phyloP scores from a whole-genome alignment of 2,797 vertebrate genomes.

The Phaenicophaeus curvirostris region DNA sequence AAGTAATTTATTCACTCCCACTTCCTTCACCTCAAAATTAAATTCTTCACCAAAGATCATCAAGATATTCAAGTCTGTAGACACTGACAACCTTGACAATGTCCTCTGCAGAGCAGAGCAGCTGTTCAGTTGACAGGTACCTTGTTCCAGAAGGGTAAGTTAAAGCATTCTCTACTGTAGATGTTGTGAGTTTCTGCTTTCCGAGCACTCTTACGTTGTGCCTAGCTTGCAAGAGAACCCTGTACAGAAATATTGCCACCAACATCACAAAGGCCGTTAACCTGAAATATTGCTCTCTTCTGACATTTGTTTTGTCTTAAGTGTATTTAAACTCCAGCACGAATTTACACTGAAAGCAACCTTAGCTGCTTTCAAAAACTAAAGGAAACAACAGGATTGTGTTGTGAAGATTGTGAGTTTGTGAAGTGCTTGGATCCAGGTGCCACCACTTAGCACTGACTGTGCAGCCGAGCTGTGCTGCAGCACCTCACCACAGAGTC shows the following conservation, averaged over 20 bases:
- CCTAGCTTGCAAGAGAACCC: neutral
- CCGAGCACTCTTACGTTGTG: neutral
- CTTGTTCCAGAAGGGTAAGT: neutral
- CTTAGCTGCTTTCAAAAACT: neutral
- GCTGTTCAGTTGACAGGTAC: constrained; percentile 31
- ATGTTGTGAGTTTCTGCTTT: constrained; percentile 4
- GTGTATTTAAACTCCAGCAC: neutral
- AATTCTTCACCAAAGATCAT: constrained; percentile 19
- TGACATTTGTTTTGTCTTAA: neutral
- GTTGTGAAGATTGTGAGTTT: neutral
- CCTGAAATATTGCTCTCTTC: neutral
- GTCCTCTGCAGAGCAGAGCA: constrained; percentile 32
- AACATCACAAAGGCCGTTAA: neutral
- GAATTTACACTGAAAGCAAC: neutral
- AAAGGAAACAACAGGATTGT: neutral
- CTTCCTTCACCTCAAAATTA: constrained; percentile 24
- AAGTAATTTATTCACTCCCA: constrained; percentile 36
- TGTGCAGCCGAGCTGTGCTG: neutral
- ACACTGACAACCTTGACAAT: constrained; percentile 33
- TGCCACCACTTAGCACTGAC: neutral
- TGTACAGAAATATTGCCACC: neutral
- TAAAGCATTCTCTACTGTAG: neutral
- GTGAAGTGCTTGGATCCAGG: neutral
- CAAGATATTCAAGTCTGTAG: neutral
- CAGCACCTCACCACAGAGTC: neutral